These are phyloP conservation scores for Rhaphigaster nebulosa DNA, from an alignment of 2,888 invertebrate genomes.

Conservation along the genomic window DNA sequence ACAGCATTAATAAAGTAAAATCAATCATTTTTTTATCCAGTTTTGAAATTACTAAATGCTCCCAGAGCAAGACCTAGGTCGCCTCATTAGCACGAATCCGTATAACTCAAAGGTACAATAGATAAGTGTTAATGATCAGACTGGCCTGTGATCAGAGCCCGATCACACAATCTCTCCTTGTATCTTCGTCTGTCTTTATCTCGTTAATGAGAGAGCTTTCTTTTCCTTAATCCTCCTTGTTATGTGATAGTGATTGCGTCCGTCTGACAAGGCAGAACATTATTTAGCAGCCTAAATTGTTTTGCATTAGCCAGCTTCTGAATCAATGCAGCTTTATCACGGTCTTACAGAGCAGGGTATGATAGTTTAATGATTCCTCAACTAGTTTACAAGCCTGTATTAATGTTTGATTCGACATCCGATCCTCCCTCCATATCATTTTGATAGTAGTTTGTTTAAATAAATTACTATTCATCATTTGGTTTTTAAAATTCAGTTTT, in stretches of 20 bases:
- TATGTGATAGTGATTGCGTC: conserved; percentile 15
- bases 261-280: not conserved
- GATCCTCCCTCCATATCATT: not conserved
- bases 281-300: conserved; percentile 36
- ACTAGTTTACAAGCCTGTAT: not conserved
- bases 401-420: not conserved
- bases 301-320: not conserved
- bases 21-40: not conserved
- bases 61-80: not conserved
- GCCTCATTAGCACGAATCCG: conserved; percentile 10
- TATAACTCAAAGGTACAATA: conserved; percentile 35
- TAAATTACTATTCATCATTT: no score
- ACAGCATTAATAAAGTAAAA: no score
- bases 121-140: conserved; percentile 45
- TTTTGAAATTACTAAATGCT: not conserved
- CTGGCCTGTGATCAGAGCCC: not conserved
- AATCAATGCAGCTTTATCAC: not conserved
- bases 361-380: not conserved
- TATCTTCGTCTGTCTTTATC: conserved; percentile 45
- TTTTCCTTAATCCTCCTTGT: conserved; percentile 41
- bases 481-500: no score
- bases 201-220: conserved; percentile 32
- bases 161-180: conserved; percentile 30
- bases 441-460: no score
- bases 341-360: not conserved